phyloP scores from a whole-genome alignment of 2,888 invertebrate species.

The Lepidocyrtinus sp. region DNA sequence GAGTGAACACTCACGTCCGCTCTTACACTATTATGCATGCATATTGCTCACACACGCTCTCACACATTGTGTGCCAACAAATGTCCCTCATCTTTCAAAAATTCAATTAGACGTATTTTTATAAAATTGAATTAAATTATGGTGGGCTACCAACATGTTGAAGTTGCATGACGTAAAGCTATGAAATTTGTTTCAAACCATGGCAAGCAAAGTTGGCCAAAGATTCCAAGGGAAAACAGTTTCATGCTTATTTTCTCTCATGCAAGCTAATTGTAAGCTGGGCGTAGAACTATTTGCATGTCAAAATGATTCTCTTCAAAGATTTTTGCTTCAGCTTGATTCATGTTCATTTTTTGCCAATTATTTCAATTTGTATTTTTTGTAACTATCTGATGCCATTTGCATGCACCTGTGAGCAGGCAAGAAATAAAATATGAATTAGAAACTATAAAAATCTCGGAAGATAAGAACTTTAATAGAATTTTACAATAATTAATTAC shows the following conservation, averaged over 20 bases:
- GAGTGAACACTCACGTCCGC: too few species aligned
- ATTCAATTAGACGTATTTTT: conserved; percentile 2
- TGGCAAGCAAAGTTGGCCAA: background rate
- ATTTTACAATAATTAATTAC: too few species aligned
- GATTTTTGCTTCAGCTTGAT: background rate
- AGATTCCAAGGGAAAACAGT: background rate
- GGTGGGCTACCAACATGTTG: background rate
- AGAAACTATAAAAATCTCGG: too few species aligned
- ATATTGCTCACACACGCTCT: background rate
- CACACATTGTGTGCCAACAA: background rate
- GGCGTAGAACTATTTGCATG: background rate
- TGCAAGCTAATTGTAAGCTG: too few species aligned
- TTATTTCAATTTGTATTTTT: background rate
- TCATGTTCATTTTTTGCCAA: background rate
- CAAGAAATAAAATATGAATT: too few species aligned
- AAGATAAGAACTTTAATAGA: too few species aligned
- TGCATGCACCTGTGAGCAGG: too few species aligned
- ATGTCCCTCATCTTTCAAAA: background rate
- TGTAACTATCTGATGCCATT: background rate
- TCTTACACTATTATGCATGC: too few species aligned
- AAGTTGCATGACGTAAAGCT: background rate
- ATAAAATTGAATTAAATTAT: conserved; percentile 1
- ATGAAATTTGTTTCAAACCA: background rate
- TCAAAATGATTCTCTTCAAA: background rate
- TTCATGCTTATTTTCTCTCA: background rate